Base-by-base conservation (phyloP, 2,797 vertebrate genomes). In the Myoxocephalus aenaeus region DNA sequence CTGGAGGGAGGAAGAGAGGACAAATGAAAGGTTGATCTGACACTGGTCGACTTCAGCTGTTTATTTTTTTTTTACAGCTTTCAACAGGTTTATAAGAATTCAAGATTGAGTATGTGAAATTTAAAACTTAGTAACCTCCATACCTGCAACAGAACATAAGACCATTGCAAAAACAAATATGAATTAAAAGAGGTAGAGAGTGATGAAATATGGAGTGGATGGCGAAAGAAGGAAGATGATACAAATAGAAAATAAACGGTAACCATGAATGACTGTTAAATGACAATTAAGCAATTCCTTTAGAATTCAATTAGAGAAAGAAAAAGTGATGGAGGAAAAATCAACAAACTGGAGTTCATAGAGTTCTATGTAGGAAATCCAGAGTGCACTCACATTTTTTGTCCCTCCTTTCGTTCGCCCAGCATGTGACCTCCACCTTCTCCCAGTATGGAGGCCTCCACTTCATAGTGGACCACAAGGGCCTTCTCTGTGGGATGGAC, bases 401-500 rank as follows among this genome's bases (percentile, higher is more conserved):
- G 98, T 85, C 97, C 98, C 59, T 98, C 96, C 81, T 98, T 99
- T 77, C 97, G 96, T 72, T 99, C 97, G 7, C 96, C 98, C 87
- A 99, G 87, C 96, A 99, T 95, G 9, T 96, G 95, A 74, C 96
- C 97, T 70, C 97, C 97, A 83, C 89, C 79, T 83, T 98, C 97
- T 68, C 97, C 97, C 80, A 98, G 93, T 73, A 99, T 97, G 0
- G 96, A 97, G 7, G 98, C 98, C 93, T 99, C 98, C 85, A 99
- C 98, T 91, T 99, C 98, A 96, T 99, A 99, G 20, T 98, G 97
- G 85, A 99, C 97, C 81, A 99, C 94, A 13, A 99, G 96, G 38
- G 98, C 98, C 88, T 97, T 99, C 91, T 99, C 98, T 65, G 96
- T 97, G 69, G 97, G 98, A 85, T 99, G 98, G 38, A 99, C 98